Percentiles rank a stretch among this genome's conserved stretches.
Conservation (phyloP, 2,797 vertebrate genomes). For the Channa striata region DNA sequence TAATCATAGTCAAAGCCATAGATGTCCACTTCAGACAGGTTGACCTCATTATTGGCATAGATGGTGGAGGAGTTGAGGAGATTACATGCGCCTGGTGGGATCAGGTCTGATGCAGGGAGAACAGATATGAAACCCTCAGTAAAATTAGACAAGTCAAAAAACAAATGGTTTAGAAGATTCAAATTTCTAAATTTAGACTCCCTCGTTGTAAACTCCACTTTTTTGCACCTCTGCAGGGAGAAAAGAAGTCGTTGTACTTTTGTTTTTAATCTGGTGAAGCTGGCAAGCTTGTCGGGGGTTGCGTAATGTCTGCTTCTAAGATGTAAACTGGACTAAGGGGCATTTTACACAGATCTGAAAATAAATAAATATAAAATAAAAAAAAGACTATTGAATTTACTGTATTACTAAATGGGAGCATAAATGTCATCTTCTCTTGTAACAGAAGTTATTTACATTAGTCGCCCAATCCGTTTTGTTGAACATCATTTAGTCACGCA, state of each 20-base stretch:
- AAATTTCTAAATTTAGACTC: neutral
- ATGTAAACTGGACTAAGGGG: conserved; percentile 27
- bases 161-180: neutral
- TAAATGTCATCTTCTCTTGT: neutral
- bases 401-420: neutral
- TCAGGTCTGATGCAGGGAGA: conserved; percentile 78
- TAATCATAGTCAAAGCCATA: conserved; percentile 93
- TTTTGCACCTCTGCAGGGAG: conserved; percentile 26
- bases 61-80: conserved; percentile 86
- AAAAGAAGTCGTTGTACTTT: conserved; percentile 4
- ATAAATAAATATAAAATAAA: too few species aligned
- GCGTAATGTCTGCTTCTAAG: conserved; percentile 22
- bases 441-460: neutral
- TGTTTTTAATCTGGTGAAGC: conserved; percentile 22
- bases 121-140: conserved; percentile 10
- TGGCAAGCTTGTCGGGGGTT: conserved; percentile 42
- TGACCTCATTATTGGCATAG: conserved; percentile 90
- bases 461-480: neutral
- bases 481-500: conserved; percentile 2
- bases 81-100: conserved; percentile 88
- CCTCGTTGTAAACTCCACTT: conserved; percentile 22
- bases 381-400: neutral
- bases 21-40: conserved; percentile 86
- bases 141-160: conserved; percentile 3
- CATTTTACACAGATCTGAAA: neutral